These are phyloP conservation scores for Trinorchestia longiramus DNA, from an alignment of 1,140 invertebrate genomes.

Conservation along the genomic window DNA sequence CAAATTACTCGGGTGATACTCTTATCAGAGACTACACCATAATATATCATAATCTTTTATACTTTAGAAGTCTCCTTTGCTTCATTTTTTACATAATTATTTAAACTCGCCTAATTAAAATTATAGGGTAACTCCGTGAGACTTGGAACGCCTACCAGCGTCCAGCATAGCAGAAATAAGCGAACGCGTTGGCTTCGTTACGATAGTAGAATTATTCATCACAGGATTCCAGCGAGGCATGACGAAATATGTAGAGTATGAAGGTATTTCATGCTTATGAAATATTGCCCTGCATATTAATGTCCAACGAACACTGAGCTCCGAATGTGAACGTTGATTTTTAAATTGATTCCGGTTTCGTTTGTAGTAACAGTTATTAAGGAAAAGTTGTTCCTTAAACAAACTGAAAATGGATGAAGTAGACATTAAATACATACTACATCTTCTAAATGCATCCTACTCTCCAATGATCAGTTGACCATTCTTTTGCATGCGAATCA, in stretches of 20 bases:
- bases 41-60: neutral
- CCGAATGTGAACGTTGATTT: neutral
- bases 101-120: neutral
- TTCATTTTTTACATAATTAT: neutral
- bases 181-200: neutral
- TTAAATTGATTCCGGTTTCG: neutral
- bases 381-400: neutral
- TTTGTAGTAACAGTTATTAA: neutral
- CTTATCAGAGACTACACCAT: neutral
- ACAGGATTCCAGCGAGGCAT: neutral
- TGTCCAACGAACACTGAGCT: neutral
- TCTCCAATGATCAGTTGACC: no score
- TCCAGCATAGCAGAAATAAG: neutral
- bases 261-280: slow-evolving; percentile 5
- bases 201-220: neutral
- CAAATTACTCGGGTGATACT: neutral
- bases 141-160: neutral
- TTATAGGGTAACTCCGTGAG: neutral
- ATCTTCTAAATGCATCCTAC: no score
- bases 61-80: neutral
- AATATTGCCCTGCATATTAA: slow-evolving; percentile 14
- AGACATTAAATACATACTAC: no score
- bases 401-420: neutral
- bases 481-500: no score
- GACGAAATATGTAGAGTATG: slow-evolving; percentile 6